Evolutionary conservation across 2,113 vertebrate species (phyloP), one percentile per base, ranked within the genome.

Genomic region (Raja brachyura): DNA sequence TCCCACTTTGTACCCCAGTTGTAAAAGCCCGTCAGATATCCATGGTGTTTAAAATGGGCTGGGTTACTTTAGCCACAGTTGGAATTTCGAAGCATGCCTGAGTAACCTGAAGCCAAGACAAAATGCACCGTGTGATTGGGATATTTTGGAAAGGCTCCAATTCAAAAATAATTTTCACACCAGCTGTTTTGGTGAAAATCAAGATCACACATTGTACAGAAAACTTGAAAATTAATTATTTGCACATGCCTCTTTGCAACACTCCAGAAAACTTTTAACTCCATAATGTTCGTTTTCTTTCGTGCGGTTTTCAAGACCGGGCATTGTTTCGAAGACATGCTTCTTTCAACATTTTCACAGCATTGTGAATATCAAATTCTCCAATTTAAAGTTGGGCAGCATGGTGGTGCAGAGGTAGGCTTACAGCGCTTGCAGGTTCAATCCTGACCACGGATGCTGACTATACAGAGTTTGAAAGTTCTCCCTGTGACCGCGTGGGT

Each of bases 131-230:
- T 70, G 63, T 70, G 90, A 92, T 70, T 28, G 9, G 7, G 33
- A 92, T 92, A 92, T 54, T 92, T 92, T 92, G 90, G 90, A 92
- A 74, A 73, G 90, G 9, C 70, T 73, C 90, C 90, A 92, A 74
- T 92, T 92, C 68, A 92, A 74, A 92, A 92, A 74, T 92, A 92
- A 92, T 92, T 92, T 92, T 92, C 90, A 92, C 90, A 92, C 90
- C 90, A 92, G 90, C 66, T 92, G 90, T 54, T 22, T 70, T 28
- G 73, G 68, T 74, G 90, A 92, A 92, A 73, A 73, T 68, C 22
- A 92, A 70, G 20, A 74, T 70, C 90, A 73, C 90, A 92, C 59
- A 48, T 70, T 70, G 5, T 70, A 33, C 61, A 70, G 70, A 31
- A 92, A 92, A 73, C 20, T 54, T 74, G 90, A 68, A 92, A 92